These are phyloP conservation scores for Pollenia labialis DNA, from an alignment of 2,888 invertebrate genomes.

Conservation along the genomic window DNA sequence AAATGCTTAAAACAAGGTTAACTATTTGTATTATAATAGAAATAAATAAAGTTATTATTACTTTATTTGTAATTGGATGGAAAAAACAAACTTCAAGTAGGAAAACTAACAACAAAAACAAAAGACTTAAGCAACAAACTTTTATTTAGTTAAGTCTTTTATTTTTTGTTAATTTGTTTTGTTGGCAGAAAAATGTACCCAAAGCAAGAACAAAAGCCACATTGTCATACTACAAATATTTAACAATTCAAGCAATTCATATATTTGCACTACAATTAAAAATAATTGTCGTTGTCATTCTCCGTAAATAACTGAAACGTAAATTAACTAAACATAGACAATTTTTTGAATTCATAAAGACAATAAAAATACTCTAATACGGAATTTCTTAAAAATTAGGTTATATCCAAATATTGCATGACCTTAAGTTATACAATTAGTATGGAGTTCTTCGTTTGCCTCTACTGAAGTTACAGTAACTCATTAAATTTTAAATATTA, in stretches of 20 bases:
- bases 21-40: constrained; percentile 28
- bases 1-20: constrained; percentile 57
- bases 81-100: constrained; percentile 3
- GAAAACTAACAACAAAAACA: constrained; percentile 16
- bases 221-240: constrained; percentile 15
- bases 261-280: constrained; percentile 60
- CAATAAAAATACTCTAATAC: too few species aligned
- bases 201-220: constrained; percentile 1
- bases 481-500: too few species aligned
- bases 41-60: constrained; percentile 60
- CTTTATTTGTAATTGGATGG: constrained; percentile 44
- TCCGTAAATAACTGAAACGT: constrained; percentile 56
- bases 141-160: neutral
- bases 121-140: constrained; percentile 61
- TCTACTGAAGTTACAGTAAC: too few species aligned
- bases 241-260: constrained; percentile 53
- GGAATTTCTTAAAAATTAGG: too few species aligned
- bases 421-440: too few species aligned
- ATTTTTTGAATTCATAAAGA: neutral
- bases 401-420: too few species aligned
- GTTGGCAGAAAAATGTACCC: constrained; percentile 4
- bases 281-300: constrained; percentile 62
- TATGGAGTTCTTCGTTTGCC: too few species aligned
- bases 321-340: constrained; percentile 19
- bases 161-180: constrained; percentile 5